Percentiles rank a stretch among this genome's conserved stretches.
These are phyloP conservation scores for Tetramorium parvispinum DNA, from an alignment of 1,140 invertebrate species.

Conservation along the genomic window DNA sequence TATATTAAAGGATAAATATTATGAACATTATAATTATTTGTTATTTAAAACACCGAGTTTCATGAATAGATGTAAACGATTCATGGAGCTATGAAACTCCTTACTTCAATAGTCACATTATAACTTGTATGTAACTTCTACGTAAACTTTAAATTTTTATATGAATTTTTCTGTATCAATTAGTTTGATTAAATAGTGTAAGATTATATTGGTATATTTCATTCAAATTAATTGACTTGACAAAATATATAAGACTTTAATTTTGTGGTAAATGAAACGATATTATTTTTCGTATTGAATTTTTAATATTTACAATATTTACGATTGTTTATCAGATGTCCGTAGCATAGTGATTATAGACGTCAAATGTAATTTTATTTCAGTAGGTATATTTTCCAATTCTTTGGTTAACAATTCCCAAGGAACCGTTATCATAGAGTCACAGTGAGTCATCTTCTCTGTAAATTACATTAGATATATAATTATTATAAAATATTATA, in stretches of 20 bases:
- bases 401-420: constrained; percentile 76
- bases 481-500: constrained; percentile 31
- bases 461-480: constrained; percentile 40
- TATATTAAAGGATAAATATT: constrained; percentile 13
- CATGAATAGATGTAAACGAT: neutral
- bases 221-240: neutral
- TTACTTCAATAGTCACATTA: neutral
- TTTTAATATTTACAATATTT: constrained; percentile 54
- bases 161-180: neutral
- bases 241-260: constrained; percentile 20
- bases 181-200: neutral
- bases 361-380: constrained; percentile 78
- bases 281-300: neutral
- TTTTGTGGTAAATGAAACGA: constrained; percentile 7
- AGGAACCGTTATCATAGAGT: constrained; percentile 68
- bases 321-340: constrained; percentile 69
- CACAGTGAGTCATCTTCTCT: constrained; percentile 63
- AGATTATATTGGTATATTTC: neutral
- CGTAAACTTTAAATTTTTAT: neutral
- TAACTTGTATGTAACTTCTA: neutral
- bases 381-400: constrained; percentile 71
- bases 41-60: constrained; percentile 14
- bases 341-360: constrained; percentile 64
- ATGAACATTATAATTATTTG: neutral
- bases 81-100: neutral